Evolutionary conservation across 2,888 invertebrate genomes (phyloP).

Genomic region (Sminthurinus aureus): DNA sequence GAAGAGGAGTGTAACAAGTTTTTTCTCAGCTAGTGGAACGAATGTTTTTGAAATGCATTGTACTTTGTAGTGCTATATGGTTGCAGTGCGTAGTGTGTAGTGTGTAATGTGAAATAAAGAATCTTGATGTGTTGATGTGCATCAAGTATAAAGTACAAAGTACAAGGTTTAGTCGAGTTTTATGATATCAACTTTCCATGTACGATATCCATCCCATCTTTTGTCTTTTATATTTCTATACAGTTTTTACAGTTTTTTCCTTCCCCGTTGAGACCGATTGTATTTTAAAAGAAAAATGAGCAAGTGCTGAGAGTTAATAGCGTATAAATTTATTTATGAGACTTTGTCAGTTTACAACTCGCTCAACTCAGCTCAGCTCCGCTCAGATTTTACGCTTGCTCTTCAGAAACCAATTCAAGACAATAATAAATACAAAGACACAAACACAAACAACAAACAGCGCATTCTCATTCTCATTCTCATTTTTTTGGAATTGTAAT

Average conservation of each 20-base stretch:
- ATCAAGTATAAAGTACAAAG: too few species aligned
- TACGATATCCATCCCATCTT: too few species aligned
- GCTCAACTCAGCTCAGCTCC: neutral
- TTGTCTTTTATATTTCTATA: too few species aligned
- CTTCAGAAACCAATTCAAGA: too few species aligned
- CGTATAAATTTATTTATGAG: neutral
- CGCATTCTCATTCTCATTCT: neutral
- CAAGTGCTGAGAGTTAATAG: constrained; percentile 1
- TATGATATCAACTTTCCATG: too few species aligned
- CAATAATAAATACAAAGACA: neutral
- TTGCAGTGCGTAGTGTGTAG: too few species aligned
- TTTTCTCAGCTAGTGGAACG: neutral
- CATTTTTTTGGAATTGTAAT: too few species aligned
- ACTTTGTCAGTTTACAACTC: neutral
- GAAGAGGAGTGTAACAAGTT: neutral
- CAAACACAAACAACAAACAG: neutral
- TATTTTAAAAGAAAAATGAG: neutral
- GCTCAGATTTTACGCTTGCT: too few species aligned
- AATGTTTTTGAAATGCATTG: constrained; percentile 5
- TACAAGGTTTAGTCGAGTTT: too few species aligned
- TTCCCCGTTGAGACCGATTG: neutral
- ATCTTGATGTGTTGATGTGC: too few species aligned
- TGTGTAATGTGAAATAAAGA: too few species aligned
- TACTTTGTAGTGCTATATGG: neutral
- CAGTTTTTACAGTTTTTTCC: neutral